A percentile compares a stretch with the other conserved stretches of the same genome.
phyloP scores from a whole-genome alignment of 2,797 vertebrate genomes.

The Phrynocephalus guinanensis region DNA sequence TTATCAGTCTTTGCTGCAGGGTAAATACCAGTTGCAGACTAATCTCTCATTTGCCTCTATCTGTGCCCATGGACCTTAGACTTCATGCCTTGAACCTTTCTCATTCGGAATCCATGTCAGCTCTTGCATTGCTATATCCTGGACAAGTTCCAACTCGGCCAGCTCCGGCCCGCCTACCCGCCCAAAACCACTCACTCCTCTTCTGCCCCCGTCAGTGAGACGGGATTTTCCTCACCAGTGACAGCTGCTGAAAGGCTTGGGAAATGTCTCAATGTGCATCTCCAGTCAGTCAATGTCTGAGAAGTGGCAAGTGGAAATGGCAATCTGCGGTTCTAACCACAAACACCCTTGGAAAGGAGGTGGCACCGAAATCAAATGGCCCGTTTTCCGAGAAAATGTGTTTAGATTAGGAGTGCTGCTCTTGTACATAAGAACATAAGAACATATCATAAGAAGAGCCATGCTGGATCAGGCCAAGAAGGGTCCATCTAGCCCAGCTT shows the following conservation, averaged over 20 bases:
- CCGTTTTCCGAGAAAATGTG: too few relatives aligned
- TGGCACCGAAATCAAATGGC: too few relatives aligned
- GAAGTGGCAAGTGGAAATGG: background rate
- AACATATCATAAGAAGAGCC: too few relatives aligned
- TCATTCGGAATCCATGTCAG: background rate
- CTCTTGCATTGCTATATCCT: background rate
- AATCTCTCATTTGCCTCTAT: slow-evolving; percentile 10
- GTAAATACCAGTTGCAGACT: slow-evolving; percentile 14
- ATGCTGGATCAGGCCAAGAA: too few relatives aligned
- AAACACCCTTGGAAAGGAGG: too few relatives aligned
- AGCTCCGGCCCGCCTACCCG: background rate
- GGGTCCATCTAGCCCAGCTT: too few relatives aligned
- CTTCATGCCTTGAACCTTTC: slow-evolving; percentile 22
- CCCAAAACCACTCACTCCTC: too few relatives aligned
- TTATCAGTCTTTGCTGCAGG: slow-evolving; percentile 12
- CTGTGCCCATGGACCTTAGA: slow-evolving; percentile 6
- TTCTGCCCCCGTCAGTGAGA: too few relatives aligned
- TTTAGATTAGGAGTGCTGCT: too few relatives aligned
- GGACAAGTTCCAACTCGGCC: slow-evolving; percentile 14
- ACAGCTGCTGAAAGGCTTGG: background rate
- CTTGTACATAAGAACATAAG: too few relatives aligned
- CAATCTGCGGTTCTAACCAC: too few relatives aligned
- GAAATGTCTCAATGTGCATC: background rate
- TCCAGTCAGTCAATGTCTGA: background rate
- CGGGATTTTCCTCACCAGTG: background rate